Base-by-base conservation (phyloP, 2,113 vertebrate species). In the Budorcas taxicolor region DNA sequence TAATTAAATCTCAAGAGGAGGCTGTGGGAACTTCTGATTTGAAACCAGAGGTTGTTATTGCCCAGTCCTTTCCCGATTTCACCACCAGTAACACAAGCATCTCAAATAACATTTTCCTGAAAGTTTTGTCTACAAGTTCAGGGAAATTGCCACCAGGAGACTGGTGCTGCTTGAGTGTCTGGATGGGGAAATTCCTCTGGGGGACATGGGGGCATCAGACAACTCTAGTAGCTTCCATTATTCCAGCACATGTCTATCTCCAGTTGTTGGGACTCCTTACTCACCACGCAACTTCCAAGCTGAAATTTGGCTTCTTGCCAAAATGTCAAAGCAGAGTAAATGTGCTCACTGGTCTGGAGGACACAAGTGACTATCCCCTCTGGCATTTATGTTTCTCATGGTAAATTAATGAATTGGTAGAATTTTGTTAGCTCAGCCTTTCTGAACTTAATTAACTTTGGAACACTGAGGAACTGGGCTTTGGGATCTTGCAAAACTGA, bases 351-450 rank as follows among this genome's bases (percentile, higher is more conserved):
- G 60, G 80, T 43, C 13, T 16, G 10, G 78, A 92, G 83, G 80
- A 95, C 21, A 33, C 27, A 62, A 91, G 43, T 21, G 50, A 58
- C 36, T 29, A 57, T 21, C 62, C 15, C 40, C 14, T 71, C 82
- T 50, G 58, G 62, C 57, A 17, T 55, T 76, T 91, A 19, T 6
- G 11, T 90, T 93, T 96, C 90, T 96, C n/a, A 25, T 40, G 74
- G 71, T 81, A 97, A 93, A 90, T 87, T 74, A 97, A 91, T 90
- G 29, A 96, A 36, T 86, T 84, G 55, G n/a, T 55, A 92, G 52
- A 64, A 57, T 96, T 93, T 84, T 94, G 58, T 95, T 91, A 45
- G 83, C 90, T 95, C 95, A 96, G 95, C 60, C 50, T 57, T 93
- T 96, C 86, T 86, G 33, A 90, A 76, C 29, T 87, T 74, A 92